phyloP scores from a whole-genome alignment of 2,888 invertebrate genomes.

The Spialia ferax region DNA sequence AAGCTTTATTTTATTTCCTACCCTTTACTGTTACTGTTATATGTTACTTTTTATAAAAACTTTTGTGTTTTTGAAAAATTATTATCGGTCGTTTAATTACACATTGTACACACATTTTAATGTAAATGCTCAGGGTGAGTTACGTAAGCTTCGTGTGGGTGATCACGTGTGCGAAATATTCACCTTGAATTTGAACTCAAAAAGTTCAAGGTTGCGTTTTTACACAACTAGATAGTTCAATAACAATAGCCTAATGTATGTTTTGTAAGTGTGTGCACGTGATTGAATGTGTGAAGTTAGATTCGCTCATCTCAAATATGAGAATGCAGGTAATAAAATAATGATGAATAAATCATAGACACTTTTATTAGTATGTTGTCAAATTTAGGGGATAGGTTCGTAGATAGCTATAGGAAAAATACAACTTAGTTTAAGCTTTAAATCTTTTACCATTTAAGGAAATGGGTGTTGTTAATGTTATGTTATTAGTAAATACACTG shows the following conservation, averaged over 20 bases:
- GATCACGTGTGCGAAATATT: constrained; percentile 69
- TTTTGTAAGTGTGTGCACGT: constrained; percentile 49
- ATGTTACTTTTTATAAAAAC: background rate
- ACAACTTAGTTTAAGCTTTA: background rate
- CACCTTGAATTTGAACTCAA: constrained; percentile 81
- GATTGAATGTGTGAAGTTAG: constrained; percentile 43
- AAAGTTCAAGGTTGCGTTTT: constrained; percentile 84
- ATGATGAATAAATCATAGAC: background rate
- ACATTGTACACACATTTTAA: background rate
- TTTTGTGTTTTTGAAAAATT: background rate
- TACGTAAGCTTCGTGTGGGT: constrained; percentile 71
- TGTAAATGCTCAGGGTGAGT: constrained; percentile 49
- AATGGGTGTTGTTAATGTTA: background rate
- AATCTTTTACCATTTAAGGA: background rate
- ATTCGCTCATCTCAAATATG: constrained; percentile 41
- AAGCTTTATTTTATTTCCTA: no score
- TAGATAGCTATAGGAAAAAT: background rate
- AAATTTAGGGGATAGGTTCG: background rate
- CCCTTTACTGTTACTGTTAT: background rate
- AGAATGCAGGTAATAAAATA: constrained; percentile 18
- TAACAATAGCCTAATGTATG: constrained; percentile 65
- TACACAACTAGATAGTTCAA: constrained; percentile 65
- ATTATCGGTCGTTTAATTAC: background rate
- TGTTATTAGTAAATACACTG: background rate
- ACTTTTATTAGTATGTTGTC: background rate